Conservation (phyloP, 2,797 vertebrate species). For the Sebastes wilsoni region DNA sequence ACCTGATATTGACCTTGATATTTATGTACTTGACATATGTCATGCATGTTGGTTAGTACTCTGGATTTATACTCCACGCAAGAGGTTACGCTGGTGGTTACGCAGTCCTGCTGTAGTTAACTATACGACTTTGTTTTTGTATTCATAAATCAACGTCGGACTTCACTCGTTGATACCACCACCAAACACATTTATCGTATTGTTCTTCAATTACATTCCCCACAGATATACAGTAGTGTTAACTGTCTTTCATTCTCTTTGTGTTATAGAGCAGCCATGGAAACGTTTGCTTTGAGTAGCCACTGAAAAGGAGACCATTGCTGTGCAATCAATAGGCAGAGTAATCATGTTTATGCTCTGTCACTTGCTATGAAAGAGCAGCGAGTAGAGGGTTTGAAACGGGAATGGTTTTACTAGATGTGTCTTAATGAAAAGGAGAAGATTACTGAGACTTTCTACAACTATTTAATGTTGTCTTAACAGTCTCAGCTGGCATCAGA, state of each 20-base stretch:
- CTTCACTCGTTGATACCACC: neutral
- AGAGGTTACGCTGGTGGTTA: neutral
- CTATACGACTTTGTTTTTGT: neutral
- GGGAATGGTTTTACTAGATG: neutral
- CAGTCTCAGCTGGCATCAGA: neutral
- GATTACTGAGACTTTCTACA: neutral
- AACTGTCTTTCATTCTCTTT: neutral
- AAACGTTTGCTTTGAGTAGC: neutral
- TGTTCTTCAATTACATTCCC: neutral
- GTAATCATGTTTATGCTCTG: slow-evolving; percentile 3
- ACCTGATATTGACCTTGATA: neutral
- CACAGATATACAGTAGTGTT: neutral
- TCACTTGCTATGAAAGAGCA: neutral
- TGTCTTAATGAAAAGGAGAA: neutral
- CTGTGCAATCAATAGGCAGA: neutral
- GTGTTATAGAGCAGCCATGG: neutral
- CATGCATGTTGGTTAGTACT: neutral
- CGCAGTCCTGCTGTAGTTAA: neutral
- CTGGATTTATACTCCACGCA: neutral
- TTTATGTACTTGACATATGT: neutral
- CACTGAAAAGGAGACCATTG: neutral
- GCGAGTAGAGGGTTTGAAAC: neutral
- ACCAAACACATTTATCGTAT: neutral
- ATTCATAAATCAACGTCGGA: neutral
- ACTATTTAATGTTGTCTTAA: neutral